A percentile compares a stretch with the other conserved stretches of the same genome.
Evolutionary conservation across 2,113 vertebrate genomes (phyloP).

Genomic region (Fukomys damarensis): DNA sequence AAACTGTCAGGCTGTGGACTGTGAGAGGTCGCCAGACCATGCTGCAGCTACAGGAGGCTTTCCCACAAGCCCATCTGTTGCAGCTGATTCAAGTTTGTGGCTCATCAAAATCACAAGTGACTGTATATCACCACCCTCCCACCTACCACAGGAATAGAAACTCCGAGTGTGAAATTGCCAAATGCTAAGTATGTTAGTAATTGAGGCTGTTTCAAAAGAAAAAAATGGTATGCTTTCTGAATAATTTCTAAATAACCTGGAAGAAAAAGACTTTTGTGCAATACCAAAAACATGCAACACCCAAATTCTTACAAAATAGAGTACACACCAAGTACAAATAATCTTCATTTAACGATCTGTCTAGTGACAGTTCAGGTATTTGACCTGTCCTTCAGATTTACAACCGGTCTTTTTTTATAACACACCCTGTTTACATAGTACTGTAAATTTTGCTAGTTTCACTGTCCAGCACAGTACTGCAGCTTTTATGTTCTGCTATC

Average conservation of each 20-base stretch:
- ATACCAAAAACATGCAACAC: neutral
- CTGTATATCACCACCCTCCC: neutral
- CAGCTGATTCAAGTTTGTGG: neutral
- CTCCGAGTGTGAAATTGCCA: neutral
- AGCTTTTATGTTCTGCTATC: neutral
- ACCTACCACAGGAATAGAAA: conserved; percentile 15
- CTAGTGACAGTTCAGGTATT: neutral
- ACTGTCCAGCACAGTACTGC: neutral
- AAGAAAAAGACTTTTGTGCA: conserved; percentile 17
- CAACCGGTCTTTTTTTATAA: neutral
- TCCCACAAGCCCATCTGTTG: neutral
- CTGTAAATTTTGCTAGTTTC: neutral
- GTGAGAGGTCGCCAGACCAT: neutral
- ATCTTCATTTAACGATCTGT: neutral
- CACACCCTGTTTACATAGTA: neutral
- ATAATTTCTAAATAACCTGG: neutral
- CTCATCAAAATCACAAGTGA: conserved; percentile 24
- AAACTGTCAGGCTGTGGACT: neutral
- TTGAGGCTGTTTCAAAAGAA: conserved; percentile 29
- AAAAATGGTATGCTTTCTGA: conserved; percentile 4
- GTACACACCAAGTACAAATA: neutral
- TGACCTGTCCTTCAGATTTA: neutral
- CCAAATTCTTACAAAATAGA: conserved; percentile 3
- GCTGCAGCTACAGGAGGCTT: neutral
- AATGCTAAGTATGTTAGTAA: conserved; percentile 43